Evolutionary conservation across 2,888 invertebrate species (phyloP), one percentile per base, ranked within the genome.

Genomic region (Euproctis similis): DNA sequence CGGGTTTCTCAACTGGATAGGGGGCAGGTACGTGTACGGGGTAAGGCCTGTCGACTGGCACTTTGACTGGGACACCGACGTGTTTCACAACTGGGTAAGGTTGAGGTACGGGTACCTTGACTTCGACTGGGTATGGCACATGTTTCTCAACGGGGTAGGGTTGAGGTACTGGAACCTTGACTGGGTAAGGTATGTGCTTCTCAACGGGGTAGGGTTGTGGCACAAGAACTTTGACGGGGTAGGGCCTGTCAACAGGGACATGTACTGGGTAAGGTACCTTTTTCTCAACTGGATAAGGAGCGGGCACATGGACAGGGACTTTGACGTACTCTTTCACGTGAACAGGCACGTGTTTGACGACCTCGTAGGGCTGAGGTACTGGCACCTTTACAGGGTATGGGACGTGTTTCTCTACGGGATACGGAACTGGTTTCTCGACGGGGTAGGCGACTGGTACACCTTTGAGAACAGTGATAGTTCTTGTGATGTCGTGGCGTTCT

Each of bases 181-280:
- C 91, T 51, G 92, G 92, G 65, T 88, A 87, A 17, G 89, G 93
- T 8, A 92, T 71, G 63, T 89, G 88, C 69, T 92, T 92, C 71
- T 91, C 91, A 9, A 93, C 92, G 42, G 92, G 92, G 77, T 92
- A 92, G 47, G 93, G 92, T 55, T 92, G 91, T 35, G 92, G 92
- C 31, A 92, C 92, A 31, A 87, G 81, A 30, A 93, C 92, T 77
- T 92, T 92, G 53, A 92, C 92, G 59, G 92, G 92, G 69, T 89
- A 89, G 34, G 92, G 92, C 68, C 90, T 89, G 70, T 92, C 92
- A 45, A 92, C 91, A 53, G 88, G 90, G 30, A 91, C 90, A 51
- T 87, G 86, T 30, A 87, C 87, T 45, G 91, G 91, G 56, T 89
- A 89, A 39, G 90, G 91, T 28, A 93, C 89, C 60, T 88, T 88